These are phyloP conservation scores for Tenebrosternarchus preto DNA, from an alignment of 2,113 vertebrate genomes.

Conservation along the genomic window DNA sequence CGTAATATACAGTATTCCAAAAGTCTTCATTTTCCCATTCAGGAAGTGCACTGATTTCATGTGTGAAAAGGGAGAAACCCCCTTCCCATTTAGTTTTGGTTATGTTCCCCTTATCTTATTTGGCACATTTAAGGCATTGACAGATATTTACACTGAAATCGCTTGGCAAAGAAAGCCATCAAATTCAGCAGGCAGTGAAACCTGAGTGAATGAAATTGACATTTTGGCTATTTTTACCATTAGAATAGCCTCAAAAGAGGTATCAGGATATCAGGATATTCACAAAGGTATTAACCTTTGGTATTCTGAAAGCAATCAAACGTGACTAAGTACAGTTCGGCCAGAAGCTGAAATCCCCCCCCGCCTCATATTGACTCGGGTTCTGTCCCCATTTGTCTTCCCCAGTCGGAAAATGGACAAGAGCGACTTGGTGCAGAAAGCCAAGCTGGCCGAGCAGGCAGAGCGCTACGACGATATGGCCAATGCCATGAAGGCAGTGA, in stretches of 20 bases:
- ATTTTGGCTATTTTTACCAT: no score
- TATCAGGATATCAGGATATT: not conserved
- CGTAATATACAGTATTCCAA: not conserved
- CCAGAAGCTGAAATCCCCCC: not conserved
- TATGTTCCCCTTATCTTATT: not conserved
- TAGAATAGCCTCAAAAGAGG: not conserved
- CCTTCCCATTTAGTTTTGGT: not conserved
- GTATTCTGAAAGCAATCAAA: not conserved
- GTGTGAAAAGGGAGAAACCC: not conserved
- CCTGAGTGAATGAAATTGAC: not conserved
- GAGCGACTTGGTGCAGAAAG: slow-evolving; percentile 97
- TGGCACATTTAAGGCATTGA: not conserved
- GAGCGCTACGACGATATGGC: slow-evolving; percentile 99
- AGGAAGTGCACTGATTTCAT: not conserved
- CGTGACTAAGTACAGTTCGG: not conserved
- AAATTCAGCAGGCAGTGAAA: not conserved
- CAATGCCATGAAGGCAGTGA: slow-evolving; percentile 93
- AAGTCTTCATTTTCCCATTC: not conserved
- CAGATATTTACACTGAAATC: not conserved
- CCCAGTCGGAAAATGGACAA: slow-evolving; percentile 89
- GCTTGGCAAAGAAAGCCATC: not conserved
- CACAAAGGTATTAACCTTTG: not conserved
- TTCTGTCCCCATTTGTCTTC: not conserved
- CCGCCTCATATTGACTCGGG: not conserved
- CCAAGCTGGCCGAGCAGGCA: slow-evolving; percentile 95